phyloP scores from a whole-genome alignment of 2,888 invertebrate species.

The Acrocyrtus sp. region DNA sequence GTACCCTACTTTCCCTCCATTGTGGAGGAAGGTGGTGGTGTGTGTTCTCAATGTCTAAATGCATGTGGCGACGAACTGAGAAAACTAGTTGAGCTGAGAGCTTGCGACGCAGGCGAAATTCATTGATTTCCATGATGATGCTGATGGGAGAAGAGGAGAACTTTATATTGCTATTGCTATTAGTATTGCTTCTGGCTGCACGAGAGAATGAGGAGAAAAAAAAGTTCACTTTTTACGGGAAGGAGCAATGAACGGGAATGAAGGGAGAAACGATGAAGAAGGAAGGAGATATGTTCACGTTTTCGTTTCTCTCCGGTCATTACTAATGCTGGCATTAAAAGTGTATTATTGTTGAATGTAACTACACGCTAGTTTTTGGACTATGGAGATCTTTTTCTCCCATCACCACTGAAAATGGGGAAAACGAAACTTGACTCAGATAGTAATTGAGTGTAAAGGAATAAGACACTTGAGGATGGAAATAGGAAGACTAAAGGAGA shows the following conservation, averaged over 20 bases:
- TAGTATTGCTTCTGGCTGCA: constrained; percentile 6
- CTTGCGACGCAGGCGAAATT: constrained; percentile 55
- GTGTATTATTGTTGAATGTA: too few species aligned
- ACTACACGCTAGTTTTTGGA: too few species aligned
- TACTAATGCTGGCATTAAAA: too few species aligned
- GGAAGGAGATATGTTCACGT: constrained; percentile 16
- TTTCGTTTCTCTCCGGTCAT: not conserved
- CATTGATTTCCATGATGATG: constrained; percentile 48
- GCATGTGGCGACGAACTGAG: constrained; percentile 29
- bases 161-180: constrained; percentile 8
- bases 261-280: constrained; percentile 12
- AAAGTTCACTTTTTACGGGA: constrained; percentile 19
- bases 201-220: constrained; percentile 8
- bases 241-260: constrained; percentile 23
- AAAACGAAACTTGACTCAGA: too few species aligned
- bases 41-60: not conserved
- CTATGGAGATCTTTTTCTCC: too few species aligned
- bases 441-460: too few species aligned
- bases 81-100: constrained; percentile 46
- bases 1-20: too few species aligned
- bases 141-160: constrained; percentile 16
- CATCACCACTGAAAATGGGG: too few species aligned
- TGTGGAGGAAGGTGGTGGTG: too few species aligned
- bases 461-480: too few species aligned
- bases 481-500: too few species aligned